Conservation (phyloP, 2,888 invertebrate genomes). For the Phengaris arion region DNA sequence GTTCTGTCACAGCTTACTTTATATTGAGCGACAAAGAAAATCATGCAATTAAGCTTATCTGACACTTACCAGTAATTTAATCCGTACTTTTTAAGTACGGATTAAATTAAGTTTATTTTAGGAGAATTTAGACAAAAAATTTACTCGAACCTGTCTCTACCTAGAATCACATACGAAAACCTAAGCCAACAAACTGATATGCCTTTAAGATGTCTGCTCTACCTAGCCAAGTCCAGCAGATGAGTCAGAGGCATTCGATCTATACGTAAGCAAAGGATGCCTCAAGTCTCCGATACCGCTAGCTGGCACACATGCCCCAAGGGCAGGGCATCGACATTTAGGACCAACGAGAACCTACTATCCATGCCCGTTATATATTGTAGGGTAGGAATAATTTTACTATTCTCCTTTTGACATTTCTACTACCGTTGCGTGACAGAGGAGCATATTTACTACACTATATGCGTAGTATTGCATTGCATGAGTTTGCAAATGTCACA, state of each 20-base stretch:
- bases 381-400: neutral
- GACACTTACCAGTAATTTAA: too few relatives aligned
- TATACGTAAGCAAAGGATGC: neutral
- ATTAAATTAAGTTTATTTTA: too few relatives aligned
- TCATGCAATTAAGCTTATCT: too few relatives aligned
- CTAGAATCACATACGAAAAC: too few relatives aligned
- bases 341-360: neutral
- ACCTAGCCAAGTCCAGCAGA: neutral
- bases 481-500: conserved; percentile 10
- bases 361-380: too few relatives aligned
- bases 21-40: too few relatives aligned
- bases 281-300: neutral
- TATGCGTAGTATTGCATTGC: neutral
- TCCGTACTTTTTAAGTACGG: too few relatives aligned
- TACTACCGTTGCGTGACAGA: neutral
- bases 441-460: neutral
- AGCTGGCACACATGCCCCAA: neutral
- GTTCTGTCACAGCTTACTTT: too few relatives aligned
- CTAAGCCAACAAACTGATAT: neutral
- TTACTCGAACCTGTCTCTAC: too few relatives aligned
- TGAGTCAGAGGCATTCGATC: neutral
- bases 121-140: too few relatives aligned
- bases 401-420: conserved; percentile 1
- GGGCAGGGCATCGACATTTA: neutral
- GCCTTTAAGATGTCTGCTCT: neutral